A percentile compares a stretch with the other conserved stretches of the same genome.
phyloP scores from a whole-genome alignment of 2,113 vertebrate species.

The Protomyctophum bolini region DNA sequence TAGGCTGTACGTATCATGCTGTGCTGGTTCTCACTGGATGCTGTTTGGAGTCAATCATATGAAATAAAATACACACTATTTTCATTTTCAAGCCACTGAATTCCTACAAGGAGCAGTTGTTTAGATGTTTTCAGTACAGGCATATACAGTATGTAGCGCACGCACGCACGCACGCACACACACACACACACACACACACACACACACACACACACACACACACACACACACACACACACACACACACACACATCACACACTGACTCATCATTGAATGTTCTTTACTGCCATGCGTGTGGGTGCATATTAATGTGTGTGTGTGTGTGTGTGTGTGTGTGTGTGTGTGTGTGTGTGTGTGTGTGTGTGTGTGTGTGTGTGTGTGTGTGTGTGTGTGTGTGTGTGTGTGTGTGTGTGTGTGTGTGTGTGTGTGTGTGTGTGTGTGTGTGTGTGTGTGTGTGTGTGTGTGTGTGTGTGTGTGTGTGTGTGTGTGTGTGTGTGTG shows the following conservation, averaged over 20 bases:
- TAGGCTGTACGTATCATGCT: constrained; percentile 1
- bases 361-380: not conserved
- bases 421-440: not conserved
- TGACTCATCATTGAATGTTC: not conserved
- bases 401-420: constrained; percentile 4
- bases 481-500: constrained; percentile 1
- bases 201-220: too few species aligned
- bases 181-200: too few species aligned
- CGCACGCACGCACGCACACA: too few species aligned
- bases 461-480: constrained; percentile 2
- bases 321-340: not conserved
- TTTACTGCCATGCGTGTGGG: constrained; percentile 1
- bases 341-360: constrained; percentile 1
- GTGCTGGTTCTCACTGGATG: constrained; percentile 4
- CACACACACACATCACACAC: not conserved
- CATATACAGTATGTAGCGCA: too few species aligned
- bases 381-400: not conserved
- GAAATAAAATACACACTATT: not conserved
- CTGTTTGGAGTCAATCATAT: constrained; percentile 2
- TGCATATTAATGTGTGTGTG: not conserved
- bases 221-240: not conserved
- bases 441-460: not conserved
- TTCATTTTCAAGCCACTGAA: constrained; percentile 1
- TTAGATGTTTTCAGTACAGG: too few species aligned
- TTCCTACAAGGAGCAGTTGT: constrained; percentile 6